Conservation (phyloP, 2,888 invertebrate species). For the Drosophila testacea region DNA sequence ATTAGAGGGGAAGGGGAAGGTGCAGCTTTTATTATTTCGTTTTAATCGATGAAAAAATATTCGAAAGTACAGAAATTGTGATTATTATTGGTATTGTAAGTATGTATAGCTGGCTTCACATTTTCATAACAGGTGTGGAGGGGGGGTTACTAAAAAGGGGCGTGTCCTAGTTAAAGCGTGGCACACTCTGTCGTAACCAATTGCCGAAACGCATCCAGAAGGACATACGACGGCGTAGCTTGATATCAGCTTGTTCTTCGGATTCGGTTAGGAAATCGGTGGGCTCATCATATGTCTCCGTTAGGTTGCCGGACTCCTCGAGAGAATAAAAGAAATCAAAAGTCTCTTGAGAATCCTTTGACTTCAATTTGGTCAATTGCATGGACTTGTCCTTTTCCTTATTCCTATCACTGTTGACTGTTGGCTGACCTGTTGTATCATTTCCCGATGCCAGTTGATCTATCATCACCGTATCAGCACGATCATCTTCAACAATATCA, state of each 20-base stretch:
- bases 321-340: not conserved
- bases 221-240: slow-evolving; percentile 13
- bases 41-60: slow-evolving; percentile 21
- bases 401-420: not conserved
- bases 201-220: slow-evolving; percentile 39
- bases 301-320: slow-evolving; percentile 13
- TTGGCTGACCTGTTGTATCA: not conserved
- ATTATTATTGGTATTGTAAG: not conserved
- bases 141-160: not conserved
- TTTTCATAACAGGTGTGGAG: not conserved
- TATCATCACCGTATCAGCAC: no score
- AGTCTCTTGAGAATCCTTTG: not conserved
- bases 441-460: not conserved
- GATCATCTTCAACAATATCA: not conserved
- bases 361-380: slow-evolving; percentile 1
- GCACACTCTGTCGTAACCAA: slow-evolving; percentile 38
- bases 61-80: slow-evolving; percentile 17
- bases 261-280: slow-evolving; percentile 8
- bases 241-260: slow-evolving; percentile 1
- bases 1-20: no score
- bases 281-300: slow-evolving; percentile 9
- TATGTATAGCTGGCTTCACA: not conserved
- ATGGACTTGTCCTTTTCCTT: not conserved
- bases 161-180: slow-evolving; percentile 20
- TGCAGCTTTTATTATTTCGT: not conserved